Percentiles rank a stretch among this genome's conserved stretches.
Evolutionary conservation across 2,113 vertebrate genomes (phyloP).

Genomic region (Phocoena phocoena): DNA sequence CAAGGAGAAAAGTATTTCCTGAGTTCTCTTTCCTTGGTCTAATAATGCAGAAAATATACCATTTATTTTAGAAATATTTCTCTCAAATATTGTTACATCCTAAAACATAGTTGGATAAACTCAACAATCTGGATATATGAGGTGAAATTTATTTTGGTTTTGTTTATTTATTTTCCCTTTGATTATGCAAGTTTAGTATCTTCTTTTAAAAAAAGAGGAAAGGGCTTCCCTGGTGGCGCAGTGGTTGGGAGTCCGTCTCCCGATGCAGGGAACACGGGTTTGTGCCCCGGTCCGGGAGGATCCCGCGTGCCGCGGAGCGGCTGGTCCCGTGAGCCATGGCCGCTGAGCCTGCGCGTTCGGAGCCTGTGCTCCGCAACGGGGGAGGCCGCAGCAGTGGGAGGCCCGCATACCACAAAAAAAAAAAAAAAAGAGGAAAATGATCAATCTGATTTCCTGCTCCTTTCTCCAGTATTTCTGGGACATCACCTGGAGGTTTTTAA

Average conservation of each 20-base stretch:
- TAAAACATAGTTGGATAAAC: neutral
- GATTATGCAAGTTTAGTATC: neutral
- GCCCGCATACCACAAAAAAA: no score
- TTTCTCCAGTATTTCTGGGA: neutral
- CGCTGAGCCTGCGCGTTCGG: no score
- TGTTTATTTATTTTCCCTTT: neutral
- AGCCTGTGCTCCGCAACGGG: no score
- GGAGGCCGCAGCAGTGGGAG: no score
- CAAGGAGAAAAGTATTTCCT: neutral
- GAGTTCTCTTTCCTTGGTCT: neutral
- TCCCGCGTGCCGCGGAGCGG: no score
- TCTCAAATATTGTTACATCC: neutral
- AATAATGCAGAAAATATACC: neutral
- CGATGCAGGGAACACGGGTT: no score
- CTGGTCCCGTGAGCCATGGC: no score
- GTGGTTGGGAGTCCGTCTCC: no score
- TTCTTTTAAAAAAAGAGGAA: neutral
- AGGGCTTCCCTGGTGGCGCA: neutral
- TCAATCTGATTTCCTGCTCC: neutral
- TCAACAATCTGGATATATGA: neutral
- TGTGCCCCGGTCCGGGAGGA: no score
- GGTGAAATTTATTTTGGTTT: no score
- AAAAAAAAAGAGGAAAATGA: neutral
- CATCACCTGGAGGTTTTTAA: neutral
- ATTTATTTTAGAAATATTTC: neutral